A percentile compares a stretch with the other conserved stretches of the same genome.
Conservation (phyloP, 2,888 invertebrate genomes). For the Dasysyrphus albostriatus region DNA sequence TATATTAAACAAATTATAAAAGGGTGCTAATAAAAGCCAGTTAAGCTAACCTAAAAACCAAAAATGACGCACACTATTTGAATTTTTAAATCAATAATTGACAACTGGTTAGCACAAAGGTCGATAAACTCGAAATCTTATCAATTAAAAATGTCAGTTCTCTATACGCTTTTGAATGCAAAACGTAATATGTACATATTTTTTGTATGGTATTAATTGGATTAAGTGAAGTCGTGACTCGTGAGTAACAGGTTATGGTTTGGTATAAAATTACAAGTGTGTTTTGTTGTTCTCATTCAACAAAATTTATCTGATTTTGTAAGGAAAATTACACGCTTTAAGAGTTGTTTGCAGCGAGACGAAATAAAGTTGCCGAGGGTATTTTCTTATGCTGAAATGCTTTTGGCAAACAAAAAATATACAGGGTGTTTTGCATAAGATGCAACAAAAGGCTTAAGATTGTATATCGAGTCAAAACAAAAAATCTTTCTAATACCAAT, state of each 20-base stretch:
- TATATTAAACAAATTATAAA: background rate
- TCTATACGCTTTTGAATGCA: conserved; percentile 1
- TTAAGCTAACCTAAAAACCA: background rate
- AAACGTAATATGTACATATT: conserved; percentile 2
- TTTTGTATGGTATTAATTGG: conserved; percentile 4
- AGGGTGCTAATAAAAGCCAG: background rate
- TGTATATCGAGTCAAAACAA: no score
- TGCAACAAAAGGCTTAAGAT: no score
- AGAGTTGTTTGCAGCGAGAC: background rate
- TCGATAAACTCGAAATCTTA: conserved; percentile 20
- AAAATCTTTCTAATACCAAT: no score
- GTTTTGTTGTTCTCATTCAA: conserved; percentile 20
- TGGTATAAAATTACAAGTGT: background rate
- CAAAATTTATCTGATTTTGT: background rate
- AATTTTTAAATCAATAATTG: conserved; percentile 5
- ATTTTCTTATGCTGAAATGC: background rate
- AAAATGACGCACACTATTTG: conserved; percentile 14
- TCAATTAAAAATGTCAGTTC: conserved; percentile 20
- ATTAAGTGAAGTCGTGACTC: conserved; percentile 14
- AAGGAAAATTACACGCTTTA: background rate
- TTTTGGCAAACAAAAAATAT: no score
- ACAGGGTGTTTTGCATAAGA: no score
- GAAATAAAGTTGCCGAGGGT: background rate
- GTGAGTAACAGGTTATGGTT: conserved; percentile 22
- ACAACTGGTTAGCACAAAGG: conserved; percentile 6